These are phyloP conservation scores for Picus viridis DNA, from an alignment of 2,797 vertebrate species.

Conservation along the genomic window DNA sequence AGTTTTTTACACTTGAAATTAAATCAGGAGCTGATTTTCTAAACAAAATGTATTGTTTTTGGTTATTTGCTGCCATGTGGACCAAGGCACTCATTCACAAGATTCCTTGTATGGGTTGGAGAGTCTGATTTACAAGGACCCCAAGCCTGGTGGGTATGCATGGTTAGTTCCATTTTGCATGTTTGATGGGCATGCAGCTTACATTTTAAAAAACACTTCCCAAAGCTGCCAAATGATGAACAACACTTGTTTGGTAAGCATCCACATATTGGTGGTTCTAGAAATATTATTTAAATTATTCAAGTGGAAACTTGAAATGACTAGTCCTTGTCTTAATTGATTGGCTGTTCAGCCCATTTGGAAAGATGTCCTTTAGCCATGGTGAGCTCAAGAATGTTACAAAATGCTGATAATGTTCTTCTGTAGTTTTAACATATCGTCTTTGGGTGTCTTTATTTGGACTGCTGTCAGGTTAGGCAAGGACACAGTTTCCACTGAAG, in stretches of 20 bases:
- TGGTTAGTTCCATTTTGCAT: slow-evolving; percentile 34
- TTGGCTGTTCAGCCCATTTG: neutral
- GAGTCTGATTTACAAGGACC: slow-evolving; percentile 90
- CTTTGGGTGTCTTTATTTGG: neutral
- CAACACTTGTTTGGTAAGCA: neutral
- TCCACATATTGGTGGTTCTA: neutral
- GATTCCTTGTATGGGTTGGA: slow-evolving; percentile 91
- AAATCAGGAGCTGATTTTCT: neutral
- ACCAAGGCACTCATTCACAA: slow-evolving; percentile 85
- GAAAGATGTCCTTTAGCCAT: neutral
- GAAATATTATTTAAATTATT: neutral
- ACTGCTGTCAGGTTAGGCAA: neutral
- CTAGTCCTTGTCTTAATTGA: neutral
- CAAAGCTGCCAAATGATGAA: neutral
- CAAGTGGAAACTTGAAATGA: neutral
- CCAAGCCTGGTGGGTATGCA: slow-evolving; percentile 88
- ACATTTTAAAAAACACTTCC: neutral
- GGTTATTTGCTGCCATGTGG: slow-evolving; percentile 70
- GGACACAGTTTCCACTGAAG: neutral
- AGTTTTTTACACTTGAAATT: neutral
- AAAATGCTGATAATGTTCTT: neutral
- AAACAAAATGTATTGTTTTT: slow-evolving; percentile 40
- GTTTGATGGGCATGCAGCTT: neutral
- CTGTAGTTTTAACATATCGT: neutral
- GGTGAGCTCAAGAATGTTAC: neutral